Base-by-base conservation (phyloP, 64 coral and sea anemone genomes). In the Platygyra sinensis region DNA sequence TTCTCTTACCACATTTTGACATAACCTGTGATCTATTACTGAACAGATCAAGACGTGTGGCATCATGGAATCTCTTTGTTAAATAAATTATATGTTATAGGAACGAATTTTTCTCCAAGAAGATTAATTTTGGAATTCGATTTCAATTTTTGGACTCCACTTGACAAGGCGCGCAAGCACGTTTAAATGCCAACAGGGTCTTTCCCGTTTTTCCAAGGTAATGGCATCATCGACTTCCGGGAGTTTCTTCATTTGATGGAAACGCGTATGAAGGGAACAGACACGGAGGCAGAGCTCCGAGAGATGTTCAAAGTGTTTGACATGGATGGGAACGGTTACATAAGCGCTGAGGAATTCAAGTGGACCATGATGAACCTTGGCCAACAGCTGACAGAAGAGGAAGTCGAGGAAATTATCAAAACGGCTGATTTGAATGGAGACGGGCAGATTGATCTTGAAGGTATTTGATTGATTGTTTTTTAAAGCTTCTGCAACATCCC, bases 391-490 rank as follows among this genome's bases (percentile, higher is more conserved):
- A 85, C 81, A 3, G 81, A 85, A 28, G 81, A 85, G 7, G 81
- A 85, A 71, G 81, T 85, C 13, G 63, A 85, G 13, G 81, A 85
- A 29, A 85, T 85, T 32, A 67, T 85, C 17, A 85, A 72, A 71
- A 42, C 81, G 14, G 62, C 81, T 69, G 81, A 85, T 25, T 85
- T 85, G 24, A 85, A 85, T 51, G 81, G 81, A 0, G 81, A 85
- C 61, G 81, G 81, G 49, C 81, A 85, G n/a, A 85, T 85, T 28
- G 81, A 85, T 85, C 81, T 85, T 69, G 62, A 85, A 85, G 81
- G 81, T 85, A 24, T 49, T 24, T 20, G 15, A 64, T 0, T 14
- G n/a, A 8, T 57, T 57, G 54, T 16, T 12, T 57, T n/a, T 57
- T 57, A 9, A 57, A 57, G 11, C 54, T 57, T 12, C 2, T 57